Evolutionary conservation across 1,140 invertebrate species (phyloP), one percentile per base, ranked within the genome.

Genomic region (Camponotus vicinus): DNA sequence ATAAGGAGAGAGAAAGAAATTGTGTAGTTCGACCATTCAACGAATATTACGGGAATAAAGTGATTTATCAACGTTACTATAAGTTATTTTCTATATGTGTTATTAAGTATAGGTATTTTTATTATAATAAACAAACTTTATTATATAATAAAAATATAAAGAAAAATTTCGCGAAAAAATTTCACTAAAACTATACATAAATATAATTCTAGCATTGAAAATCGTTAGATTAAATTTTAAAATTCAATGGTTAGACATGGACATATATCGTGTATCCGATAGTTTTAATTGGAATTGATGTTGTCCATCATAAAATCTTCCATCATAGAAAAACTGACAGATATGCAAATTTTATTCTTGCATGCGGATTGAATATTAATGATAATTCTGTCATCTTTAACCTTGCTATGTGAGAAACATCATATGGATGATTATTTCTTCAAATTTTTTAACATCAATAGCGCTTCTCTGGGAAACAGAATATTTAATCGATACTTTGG

Each of bases 301-400:
- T 55, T 67, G 6, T 49, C 2, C 37, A 45, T 42, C 37, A 61
- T 80, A 67, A 57, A 40, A 45, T 80, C 40, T 69, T 80, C 61
- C 52, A 67, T 78, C 21, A 52, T 34, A 42, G 15, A 70, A 69
- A 13, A 78, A 70, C 80, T 70, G 64, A 66, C 45, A 64, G 79
- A 84, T 85, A 80, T 63, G 86, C 34, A 70, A 78, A 70, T 75
- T 15, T n/a, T 13, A 55, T 61, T 77, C 13, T 59, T 45, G 61
- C 32, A 34, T 73, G 64, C 49, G 59, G 42, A 83, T 37, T 86
- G 84, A 78, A 82, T 86, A 83, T 88, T 82, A 86, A 78, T 88
- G 82, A 52, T 32, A 55, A 87, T 78, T 49, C 34, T 59, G 52
- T 69, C 79, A 70, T 90, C 49, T 67, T 57, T 77, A 77, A 85